These are phyloP conservation scores for Antheraea assamensis DNA, from an alignment of 2,888 invertebrate species.

Conservation along the genomic window DNA sequence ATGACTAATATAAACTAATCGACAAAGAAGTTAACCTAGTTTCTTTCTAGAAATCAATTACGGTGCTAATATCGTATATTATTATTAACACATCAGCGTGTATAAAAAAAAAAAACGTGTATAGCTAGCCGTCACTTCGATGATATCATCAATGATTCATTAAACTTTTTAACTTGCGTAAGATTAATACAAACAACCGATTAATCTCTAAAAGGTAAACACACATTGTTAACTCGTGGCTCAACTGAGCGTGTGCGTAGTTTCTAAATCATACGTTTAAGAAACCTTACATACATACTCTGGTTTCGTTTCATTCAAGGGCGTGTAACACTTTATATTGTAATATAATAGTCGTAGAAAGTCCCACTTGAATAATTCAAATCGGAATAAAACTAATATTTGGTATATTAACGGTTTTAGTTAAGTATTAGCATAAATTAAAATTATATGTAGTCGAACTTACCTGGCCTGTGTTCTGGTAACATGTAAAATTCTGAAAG, in stretches of 20 bases:
- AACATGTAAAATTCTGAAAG: too few species aligned
- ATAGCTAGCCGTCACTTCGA: slow-evolving; percentile 38
- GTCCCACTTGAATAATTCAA: not conserved
- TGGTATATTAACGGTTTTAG: too few species aligned
- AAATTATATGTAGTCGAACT: too few species aligned
- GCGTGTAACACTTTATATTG: not conserved
- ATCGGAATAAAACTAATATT: not conserved
- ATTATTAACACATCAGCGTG: slow-evolving; percentile 3
- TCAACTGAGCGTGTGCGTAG: not conserved
- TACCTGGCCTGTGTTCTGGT: too few species aligned
- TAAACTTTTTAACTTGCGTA: slow-evolving; percentile 27
- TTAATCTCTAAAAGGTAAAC: slow-evolving; percentile 16
- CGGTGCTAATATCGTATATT: not conserved
- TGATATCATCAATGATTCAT: slow-evolving; percentile 68
- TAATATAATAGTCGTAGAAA: not conserved
- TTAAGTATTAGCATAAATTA: too few species aligned
- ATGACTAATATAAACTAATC: not conserved
- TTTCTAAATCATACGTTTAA: slow-evolving; percentile 8
- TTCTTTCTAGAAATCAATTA: not conserved
- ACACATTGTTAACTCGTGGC: slow-evolving; percentile 11
- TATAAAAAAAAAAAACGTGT: not conserved
- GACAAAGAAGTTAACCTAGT: slow-evolving; percentile 7
- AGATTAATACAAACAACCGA: slow-evolving; percentile 15
- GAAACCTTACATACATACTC: not conserved
- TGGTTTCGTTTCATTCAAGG: not conserved